Percentiles rank a stretch among this genome's conserved stretches.
phyloP scores from a whole-genome alignment of 2,888 invertebrate genomes.

The Lydus trimaculatus region DNA sequence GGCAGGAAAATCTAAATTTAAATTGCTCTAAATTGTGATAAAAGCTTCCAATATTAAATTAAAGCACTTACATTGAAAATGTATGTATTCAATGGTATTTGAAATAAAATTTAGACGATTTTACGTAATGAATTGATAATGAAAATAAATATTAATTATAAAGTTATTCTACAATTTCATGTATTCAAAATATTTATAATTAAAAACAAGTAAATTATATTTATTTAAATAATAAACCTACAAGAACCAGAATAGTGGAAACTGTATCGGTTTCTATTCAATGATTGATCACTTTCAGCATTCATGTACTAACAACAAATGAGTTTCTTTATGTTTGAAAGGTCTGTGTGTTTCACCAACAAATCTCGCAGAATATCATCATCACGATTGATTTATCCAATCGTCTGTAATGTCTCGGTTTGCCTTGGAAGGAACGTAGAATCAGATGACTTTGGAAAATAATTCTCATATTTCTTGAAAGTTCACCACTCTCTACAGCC shows the following conservation, averaged over 20 bases:
- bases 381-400: background rate
- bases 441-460: background rate
- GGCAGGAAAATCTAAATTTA: background rate
- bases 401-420: background rate
- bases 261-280: background rate
- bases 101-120: background rate
- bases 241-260: background rate
- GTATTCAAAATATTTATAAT: background rate
- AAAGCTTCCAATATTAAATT: background rate
- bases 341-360: background rate
- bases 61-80: background rate
- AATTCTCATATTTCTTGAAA: background rate
- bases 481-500: background rate
- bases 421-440: background rate
- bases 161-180: background rate
- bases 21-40: background rate
- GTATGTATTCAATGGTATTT: background rate
- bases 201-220: background rate
- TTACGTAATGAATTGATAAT: background rate
- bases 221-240: background rate
- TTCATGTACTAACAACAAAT: background rate
- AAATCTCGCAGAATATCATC: background rate
- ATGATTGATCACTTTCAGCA: background rate
- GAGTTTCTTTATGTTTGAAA: background rate
- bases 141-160: background rate